Base-by-base conservation (phyloP, 2,888 invertebrate genomes). In the Nemotelus pantherinus region DNA sequence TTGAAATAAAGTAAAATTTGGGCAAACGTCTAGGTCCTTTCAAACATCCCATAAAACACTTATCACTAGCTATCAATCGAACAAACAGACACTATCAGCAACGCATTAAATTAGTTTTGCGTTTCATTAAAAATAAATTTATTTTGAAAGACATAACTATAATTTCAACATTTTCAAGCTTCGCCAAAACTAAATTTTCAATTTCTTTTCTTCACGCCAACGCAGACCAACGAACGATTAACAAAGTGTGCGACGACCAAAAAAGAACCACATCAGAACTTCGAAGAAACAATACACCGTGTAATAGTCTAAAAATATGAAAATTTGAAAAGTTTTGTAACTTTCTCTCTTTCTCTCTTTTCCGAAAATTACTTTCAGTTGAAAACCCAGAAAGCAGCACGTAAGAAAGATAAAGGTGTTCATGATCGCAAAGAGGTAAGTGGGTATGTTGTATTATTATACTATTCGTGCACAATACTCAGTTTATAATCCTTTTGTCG, bases 211-310 rank as follows among this genome's bases (percentile, higher is more conserved):
- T 41, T 63, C 10, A 5, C 9, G 4, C 39, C 3, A 57, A 3
- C 10, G 67, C 82, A 86, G 86, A 85, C 86, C 60, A 84, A 84
- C 63, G 86, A 86, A 68, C 85, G 86, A 77, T 80, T 86, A 64
- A 43, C 70, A 41, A 85, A 85, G 79, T 85, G 86, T 82, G 84
- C 84, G 76, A 86, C 86, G 64, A 85, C 86, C 81, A 86, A 86
- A 78, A 84, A 87, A 74, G 86, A 86, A 72, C 87, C 86, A 4
- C 87, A 86, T 80, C 86, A 87, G 81, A 87, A 87, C 80, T 87
- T 87, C 80, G 86, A 87, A 81, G 87, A 87, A 82, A 87, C 86
- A 81, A 87, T 87, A 82, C 86, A 87, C 82, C 84, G 86, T 81
- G 86, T 87, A 86, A 86, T 80, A 83, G 83, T 72, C 45, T 58